Conservation (phyloP, 2,888 invertebrate genomes). For the Drosophila rellima region DNA sequence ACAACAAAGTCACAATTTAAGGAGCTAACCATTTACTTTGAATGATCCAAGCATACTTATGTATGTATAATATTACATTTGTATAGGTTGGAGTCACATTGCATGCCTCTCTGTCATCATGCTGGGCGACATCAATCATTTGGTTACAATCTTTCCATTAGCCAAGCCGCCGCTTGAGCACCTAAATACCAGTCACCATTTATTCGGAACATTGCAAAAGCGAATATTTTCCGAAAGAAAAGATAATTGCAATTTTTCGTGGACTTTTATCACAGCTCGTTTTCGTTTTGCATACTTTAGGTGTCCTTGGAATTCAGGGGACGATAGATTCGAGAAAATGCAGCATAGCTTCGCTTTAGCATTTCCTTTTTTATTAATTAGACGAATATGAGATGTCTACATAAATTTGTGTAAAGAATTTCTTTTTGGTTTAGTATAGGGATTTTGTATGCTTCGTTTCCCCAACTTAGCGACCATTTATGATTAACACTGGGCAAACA, state of each 20-base stretch:
- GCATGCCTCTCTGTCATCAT: constrained; percentile 69
- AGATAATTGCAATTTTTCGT: constrained; percentile 58
- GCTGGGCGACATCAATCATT: constrained; percentile 64
- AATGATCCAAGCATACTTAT: neutral
- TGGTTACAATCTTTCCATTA: constrained; percentile 64
- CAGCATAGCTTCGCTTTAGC: constrained; percentile 26
- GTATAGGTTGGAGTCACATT: constrained; percentile 19
- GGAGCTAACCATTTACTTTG: constrained; percentile 1
- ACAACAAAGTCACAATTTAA: neutral
- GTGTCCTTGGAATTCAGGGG: constrained; percentile 23
- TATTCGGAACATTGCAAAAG: constrained; percentile 51
- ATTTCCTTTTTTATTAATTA: constrained; percentile 52
- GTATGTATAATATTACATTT: neutral
- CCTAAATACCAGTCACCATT: constrained; percentile 64
- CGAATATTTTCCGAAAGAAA: constrained; percentile 23
- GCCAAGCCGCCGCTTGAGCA: constrained; percentile 46
- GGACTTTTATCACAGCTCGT: constrained; percentile 51
- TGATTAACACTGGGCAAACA: constrained; percentile 77
- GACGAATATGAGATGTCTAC: constrained; percentile 59
- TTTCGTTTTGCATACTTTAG: constrained; percentile 28
- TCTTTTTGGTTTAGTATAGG: constrained; percentile 14
- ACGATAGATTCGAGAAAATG: constrained; percentile 8
- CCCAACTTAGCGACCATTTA: constrained; percentile 53
- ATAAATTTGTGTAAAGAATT: constrained; percentile 62
- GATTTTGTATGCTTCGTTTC: constrained; percentile 31